Base-by-base conservation (phyloP, 1,140 invertebrate genomes). In the Mya arenaria region DNA sequence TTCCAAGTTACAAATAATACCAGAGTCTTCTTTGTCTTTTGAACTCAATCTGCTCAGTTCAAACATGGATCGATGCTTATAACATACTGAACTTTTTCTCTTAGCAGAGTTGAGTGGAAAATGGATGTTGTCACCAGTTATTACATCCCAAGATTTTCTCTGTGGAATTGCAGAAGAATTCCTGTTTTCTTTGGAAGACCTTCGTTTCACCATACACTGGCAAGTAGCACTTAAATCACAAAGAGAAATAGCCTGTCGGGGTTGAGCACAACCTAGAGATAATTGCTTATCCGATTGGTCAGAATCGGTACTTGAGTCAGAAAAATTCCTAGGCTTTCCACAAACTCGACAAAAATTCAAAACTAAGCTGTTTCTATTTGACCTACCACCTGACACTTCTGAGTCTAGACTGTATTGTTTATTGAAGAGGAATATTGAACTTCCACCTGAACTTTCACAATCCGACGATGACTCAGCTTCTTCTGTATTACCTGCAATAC, bases 341-440 rank as follows among this genome's bases (percentile, higher is more conserved):
- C 77, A 80, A 32, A 36, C 30, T 34, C 63, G 69, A 39, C 77
- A 80, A 4, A 80, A 63, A 25, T 65, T 8, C 4, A 80, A 56
- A 32, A 80, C 56, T 15, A 41, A 19, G 25, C 15, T 58, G n/a
- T 71, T 66, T 32, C 25, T 68, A 5, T 28, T 28, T 0, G 55
- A 63, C 17, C 39, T 44, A 3, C 39, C 19, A 41, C 65, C 75
- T 10, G 44, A 25, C 28, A 32, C 5, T 25, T 52, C 66, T 10
- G 75, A 68, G 32, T 78, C 75, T 23, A 78, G 30, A 56, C 75
- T 78, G 25, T 68, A 78, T 56, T 78, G 75, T 37, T 78, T 78
- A 23, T 78, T 41, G 25, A 78, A 68, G n/a, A 78, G 41, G 28
- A 78, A 65, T 25, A 62, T 37, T 1, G 77, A 80, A 30, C 77